A percentile compares a stretch with the other conserved stretches of the same genome.
Evolutionary conservation across 2,113 vertebrate genomes (phyloP).

Genomic region (Oplegnathus fasciatus): DNA sequence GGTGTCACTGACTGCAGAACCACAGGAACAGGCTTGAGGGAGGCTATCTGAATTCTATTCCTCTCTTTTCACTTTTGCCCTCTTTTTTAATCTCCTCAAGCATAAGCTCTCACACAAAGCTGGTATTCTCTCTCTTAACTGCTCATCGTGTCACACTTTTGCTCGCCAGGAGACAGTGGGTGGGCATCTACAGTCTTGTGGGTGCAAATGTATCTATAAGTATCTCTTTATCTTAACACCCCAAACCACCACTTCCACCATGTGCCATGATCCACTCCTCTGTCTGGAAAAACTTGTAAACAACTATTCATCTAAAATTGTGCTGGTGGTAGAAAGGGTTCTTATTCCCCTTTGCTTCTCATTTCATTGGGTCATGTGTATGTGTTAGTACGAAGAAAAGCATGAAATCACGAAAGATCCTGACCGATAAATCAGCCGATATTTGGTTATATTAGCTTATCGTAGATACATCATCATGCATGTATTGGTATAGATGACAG

Average conservation of each 20-base stretch:
- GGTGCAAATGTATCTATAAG: slow-evolving; percentile 58
- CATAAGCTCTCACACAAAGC: slow-evolving; percentile 69
- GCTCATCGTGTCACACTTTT: slow-evolving; percentile 73
- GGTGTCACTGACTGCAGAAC: slow-evolving; percentile 66
- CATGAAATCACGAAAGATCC: background rate
- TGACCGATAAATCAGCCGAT: background rate
- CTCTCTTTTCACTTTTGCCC: slow-evolving; percentile 62
- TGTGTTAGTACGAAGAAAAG: background rate
- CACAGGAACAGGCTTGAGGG: slow-evolving; percentile 77
- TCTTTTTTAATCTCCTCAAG: slow-evolving; percentile 61
- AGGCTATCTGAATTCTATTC: slow-evolving; percentile 52
- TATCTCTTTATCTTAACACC: slow-evolving; percentile 57
- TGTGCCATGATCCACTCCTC: slow-evolving; percentile 31
- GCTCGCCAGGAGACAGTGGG: slow-evolving; percentile 68
- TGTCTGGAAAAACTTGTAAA: slow-evolving; percentile 52
- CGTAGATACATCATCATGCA: background rate
- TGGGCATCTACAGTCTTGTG: slow-evolving; percentile 65
- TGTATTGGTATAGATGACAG: background rate
- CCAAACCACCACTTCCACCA: slow-evolving; percentile 46
- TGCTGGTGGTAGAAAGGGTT: background rate
- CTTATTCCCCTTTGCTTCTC: background rate
- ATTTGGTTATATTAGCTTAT: background rate
- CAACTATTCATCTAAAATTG: slow-evolving; percentile 53
- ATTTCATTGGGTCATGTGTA: slow-evolving; percentile 3
- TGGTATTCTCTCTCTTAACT: slow-evolving; percentile 60